Percentiles rank a stretch among this genome's conserved stretches.
Conservation (phyloP, 37 sponge, comb jelly and placozoan species). For the Theonella swinhoei region DNA sequence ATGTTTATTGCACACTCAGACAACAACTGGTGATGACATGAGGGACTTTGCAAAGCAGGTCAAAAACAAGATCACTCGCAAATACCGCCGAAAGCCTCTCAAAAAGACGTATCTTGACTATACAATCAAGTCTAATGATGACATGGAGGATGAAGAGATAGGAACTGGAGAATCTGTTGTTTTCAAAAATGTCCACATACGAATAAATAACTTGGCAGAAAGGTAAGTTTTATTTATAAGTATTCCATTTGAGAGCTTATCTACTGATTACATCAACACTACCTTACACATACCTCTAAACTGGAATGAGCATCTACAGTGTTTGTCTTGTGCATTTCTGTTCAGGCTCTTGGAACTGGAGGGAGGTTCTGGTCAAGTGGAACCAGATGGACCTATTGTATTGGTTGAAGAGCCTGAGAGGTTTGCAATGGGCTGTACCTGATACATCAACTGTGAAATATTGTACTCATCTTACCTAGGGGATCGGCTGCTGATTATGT, state of each 20-base stretch:
- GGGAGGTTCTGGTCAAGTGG: not conserved
- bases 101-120: constrained; percentile 50
- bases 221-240: constrained; percentile 25
- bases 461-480: no score
- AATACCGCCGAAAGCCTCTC: constrained; percentile 51
- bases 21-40: constrained; percentile 87
- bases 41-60: constrained; percentile 71
- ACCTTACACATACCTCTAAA: not conserved
- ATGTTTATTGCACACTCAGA: constrained; percentile 39
- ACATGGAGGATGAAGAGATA: not conserved
- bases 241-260: no score
- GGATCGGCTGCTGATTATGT: no score
- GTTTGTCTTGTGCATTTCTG: not conserved
- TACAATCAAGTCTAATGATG: not conserved
- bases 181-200: constrained; percentile 33
- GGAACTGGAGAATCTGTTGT: constrained; percentile 10
- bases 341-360: constrained; percentile 24
- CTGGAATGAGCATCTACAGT: not conserved
- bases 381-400: no score
- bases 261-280: not conserved
- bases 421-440: no score
- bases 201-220: constrained; percentile 18
- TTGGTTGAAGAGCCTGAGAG: no score
- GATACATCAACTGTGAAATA: no score
- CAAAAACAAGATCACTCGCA: constrained; percentile 71